These are phyloP conservation scores for Musca domestica DNA, from an alignment of 1,140 invertebrate genomes.

Conservation along the genomic window DNA sequence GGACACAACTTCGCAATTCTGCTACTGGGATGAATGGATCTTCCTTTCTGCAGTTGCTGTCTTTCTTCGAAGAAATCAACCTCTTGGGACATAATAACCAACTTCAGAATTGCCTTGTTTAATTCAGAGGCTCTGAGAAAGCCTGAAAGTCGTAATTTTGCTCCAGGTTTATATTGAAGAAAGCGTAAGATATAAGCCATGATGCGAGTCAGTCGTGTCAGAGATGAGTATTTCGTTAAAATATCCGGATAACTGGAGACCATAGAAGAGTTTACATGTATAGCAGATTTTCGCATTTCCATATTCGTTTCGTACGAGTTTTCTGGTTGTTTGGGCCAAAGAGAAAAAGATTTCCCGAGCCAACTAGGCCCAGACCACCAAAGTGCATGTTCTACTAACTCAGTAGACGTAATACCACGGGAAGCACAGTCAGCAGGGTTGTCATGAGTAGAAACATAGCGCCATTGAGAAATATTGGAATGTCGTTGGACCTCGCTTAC, in stretches of 20 bases:
- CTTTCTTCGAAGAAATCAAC: neutral
- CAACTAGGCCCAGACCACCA: constrained; percentile 28
- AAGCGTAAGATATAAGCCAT: constrained; percentile 14
- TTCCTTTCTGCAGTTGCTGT: neutral
- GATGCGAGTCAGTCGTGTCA: neutral
- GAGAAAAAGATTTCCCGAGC: neutral
- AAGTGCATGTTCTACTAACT: constrained; percentile 24
- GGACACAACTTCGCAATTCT: too few species aligned
- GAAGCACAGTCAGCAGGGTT: constrained; percentile 41
- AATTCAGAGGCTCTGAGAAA: neutral
- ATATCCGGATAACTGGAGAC: neutral
- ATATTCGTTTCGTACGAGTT: neutral
- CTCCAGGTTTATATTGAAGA: neutral
- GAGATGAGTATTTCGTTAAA: neutral
- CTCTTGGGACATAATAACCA: neutral
- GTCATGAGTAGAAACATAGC: constrained; percentile 36
- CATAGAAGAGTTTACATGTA: neutral
- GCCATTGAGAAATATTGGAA: constrained; percentile 30
- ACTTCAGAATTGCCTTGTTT: neutral
- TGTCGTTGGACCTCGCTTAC: constrained; percentile 5
- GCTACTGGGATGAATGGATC: too few species aligned
- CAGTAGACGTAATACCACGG: constrained; percentile 25
- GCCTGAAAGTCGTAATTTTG: neutral
- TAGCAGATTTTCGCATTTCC: neutral
- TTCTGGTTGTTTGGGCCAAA: neutral